Base-by-base conservation (phyloP, 2,113 vertebrate species). In the Limanda limanda region DNA sequence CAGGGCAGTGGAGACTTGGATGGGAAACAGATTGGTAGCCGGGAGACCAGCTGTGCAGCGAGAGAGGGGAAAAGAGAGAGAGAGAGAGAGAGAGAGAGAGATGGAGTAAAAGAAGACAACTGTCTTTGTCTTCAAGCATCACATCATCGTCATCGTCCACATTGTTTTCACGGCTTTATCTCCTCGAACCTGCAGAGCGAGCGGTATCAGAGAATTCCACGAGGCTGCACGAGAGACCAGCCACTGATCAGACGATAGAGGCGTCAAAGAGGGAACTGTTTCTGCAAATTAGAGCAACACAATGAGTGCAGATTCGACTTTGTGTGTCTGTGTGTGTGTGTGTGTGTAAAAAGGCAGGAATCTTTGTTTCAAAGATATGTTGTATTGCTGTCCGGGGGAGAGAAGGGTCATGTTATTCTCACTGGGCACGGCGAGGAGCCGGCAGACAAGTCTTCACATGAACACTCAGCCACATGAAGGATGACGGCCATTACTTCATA, bases 401-500 rank as follows among this genome's bases (percentile, higher is more conserved):
- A 73, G 75, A 18, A 63, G 88, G 80, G 69, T 86, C 78, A 83
- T 89, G 89, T 89, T 90, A 55, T 85, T 91, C 24, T 78, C 82
- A 81, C 83, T 83, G 74, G 87, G 74, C 78, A 82, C 67, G 77
- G 74, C 82, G 56, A 78, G 65, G 58, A 74, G 59, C 72, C 70
- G 68, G 54, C 74, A 78, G 87, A 82, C 85, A 52, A 52, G 51
- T 85, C 75, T 71, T 81, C 69, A 61, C 20, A 64, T 68, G 71
- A 88, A 88, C 75, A 85, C 81, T 78, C 81, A 67, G 27, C 62
- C 61, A 72, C 10, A 48, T 89, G 81, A 89, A 70, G 83, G 78
- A 89, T 79, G 79, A 58, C 18, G 8, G 23, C 76, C 83, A 83
- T 88, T 83, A 90, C 78, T 78, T 88, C 81, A 86, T 79, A 78